phyloP scores from a whole-genome alignment of 2,888 invertebrate species.

The Arge pagana region DNA sequence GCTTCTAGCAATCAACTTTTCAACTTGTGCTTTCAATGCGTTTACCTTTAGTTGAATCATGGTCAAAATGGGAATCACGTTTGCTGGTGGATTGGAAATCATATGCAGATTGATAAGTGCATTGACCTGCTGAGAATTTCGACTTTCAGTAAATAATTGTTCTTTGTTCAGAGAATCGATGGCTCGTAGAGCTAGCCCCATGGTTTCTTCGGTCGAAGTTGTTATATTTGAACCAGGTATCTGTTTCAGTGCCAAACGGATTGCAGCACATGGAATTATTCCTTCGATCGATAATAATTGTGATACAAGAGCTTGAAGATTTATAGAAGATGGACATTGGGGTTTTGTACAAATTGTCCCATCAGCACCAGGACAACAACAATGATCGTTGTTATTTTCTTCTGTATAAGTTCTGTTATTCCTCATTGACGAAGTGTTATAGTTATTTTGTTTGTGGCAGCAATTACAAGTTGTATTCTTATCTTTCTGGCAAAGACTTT shows the following conservation, averaged over 20 bases:
- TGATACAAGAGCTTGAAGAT: constrained; percentile 49
- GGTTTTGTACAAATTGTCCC: constrained; percentile 42
- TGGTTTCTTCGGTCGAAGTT: constrained; percentile 44
- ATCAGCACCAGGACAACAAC: constrained; percentile 33
- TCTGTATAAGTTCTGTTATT: background rate
- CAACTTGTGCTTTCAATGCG: constrained; percentile 45
- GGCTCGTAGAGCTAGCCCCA: constrained; percentile 42
- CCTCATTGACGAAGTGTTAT: background rate
- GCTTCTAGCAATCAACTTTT: constrained; percentile 40
- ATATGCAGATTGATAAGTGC: constrained; percentile 50
- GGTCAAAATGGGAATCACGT: constrained; percentile 48
- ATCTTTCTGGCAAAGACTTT: constrained; percentile 7
- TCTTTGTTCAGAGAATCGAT: constrained; percentile 42
- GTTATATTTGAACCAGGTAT: constrained; percentile 47
- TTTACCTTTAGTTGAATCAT: constrained; percentile 50
- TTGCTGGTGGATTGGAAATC: constrained; percentile 42
- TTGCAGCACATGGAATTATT: constrained; percentile 46
- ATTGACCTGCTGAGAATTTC: constrained; percentile 46
- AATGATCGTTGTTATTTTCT: constrained; percentile 32
- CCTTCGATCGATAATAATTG: constrained; percentile 50
- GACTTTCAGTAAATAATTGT: constrained; percentile 46
- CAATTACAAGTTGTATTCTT: constrained; percentile 25
- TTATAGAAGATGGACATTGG: constrained; percentile 48
- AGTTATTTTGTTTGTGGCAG: constrained; percentile 11
- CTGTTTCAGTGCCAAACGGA: constrained; percentile 45